These are phyloP conservation scores for Cheilosia vernalis DNA, from an alignment of 2,888 invertebrate species.

Conservation along the genomic window DNA sequence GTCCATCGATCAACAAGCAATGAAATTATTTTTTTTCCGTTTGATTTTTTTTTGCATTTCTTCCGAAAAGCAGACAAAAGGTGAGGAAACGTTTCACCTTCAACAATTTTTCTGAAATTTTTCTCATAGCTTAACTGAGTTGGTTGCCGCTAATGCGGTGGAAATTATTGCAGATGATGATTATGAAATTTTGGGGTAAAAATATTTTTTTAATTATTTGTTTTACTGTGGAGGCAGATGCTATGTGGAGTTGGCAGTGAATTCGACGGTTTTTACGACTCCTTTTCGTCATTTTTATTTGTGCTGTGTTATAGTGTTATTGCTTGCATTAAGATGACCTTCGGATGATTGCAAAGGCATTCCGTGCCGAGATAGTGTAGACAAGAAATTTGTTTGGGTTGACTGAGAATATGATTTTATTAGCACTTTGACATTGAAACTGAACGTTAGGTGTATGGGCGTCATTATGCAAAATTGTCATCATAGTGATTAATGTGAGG, in stretches of 20 bases:
- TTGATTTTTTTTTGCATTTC: slow-evolving; percentile 8
- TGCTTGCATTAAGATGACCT: slow-evolving; percentile 45
- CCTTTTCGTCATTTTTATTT: slow-evolving; percentile 30
- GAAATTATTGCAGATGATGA: slow-evolving; percentile 51
- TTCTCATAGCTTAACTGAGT: slow-evolving; percentile 47
- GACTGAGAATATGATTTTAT: slow-evolving; percentile 17
- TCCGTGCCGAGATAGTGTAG: slow-evolving; percentile 9
- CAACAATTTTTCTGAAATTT: slow-evolving; percentile 57
- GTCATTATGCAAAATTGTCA: no score
- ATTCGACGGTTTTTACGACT: slow-evolving; percentile 42
- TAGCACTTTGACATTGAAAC: not conserved
- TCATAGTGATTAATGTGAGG: no score
- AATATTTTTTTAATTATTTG: slow-evolving; percentile 46
- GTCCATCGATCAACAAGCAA: slow-evolving; percentile 42
- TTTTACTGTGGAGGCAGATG: slow-evolving; percentile 32
- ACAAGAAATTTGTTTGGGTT: slow-evolving; percentile 27
- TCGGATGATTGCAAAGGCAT: slow-evolving; percentile 45
- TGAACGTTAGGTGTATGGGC: not conserved
- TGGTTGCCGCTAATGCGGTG: slow-evolving; percentile 32
- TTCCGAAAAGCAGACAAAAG: slow-evolving; percentile 19
- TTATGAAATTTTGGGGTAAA: slow-evolving; percentile 49
- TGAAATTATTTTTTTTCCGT: not conserved
- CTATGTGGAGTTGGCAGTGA: slow-evolving; percentile 17
- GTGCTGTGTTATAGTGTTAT: not conserved
- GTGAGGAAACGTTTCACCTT: slow-evolving; percentile 63